Percentiles rank a stretch among this genome's conserved stretches.
These are phyloP conservation scores for Tragelaphus scriptus DNA, from an alignment of 2,113 vertebrate species.

Conservation along the genomic window DNA sequence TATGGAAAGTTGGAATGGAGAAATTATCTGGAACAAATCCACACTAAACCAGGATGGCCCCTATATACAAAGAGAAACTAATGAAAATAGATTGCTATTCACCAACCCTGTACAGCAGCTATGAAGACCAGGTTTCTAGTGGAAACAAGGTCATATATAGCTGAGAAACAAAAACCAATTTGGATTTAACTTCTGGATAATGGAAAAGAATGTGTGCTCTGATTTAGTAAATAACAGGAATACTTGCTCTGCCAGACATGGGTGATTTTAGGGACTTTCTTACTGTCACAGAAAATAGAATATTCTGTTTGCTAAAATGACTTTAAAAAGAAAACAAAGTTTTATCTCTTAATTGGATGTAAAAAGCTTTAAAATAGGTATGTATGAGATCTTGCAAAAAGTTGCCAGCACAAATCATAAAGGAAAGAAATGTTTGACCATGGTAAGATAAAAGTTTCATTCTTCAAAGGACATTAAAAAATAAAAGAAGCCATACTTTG, in stretches of 20 bases:
- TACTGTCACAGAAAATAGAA: not conserved
- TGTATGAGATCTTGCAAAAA: not conserved
- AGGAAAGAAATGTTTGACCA: not conserved
- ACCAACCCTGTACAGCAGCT: not conserved
- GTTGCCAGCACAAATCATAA: not conserved
- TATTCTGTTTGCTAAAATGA: not conserved
- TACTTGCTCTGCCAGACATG: not conserved
- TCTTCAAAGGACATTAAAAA: not conserved
- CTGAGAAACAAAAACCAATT: not conserved
- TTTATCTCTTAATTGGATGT: not conserved
- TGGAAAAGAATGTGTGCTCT: not conserved
- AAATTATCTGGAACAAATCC: not conserved
- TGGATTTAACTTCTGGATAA: not conserved
- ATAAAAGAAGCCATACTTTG: not conserved
- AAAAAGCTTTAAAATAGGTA: not conserved
- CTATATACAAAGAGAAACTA: not conserved
- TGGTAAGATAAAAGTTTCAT: not conserved
- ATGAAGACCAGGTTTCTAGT: not conserved
- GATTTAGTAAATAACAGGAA: not conserved
- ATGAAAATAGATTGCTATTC: not conserved
- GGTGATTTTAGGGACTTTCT: not conserved
- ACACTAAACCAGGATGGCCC: not conserved
- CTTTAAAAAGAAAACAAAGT: not conserved
- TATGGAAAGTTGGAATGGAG: not conserved
- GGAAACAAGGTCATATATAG: not conserved